Base-by-base conservation (phyloP, 2,113 vertebrate species). In the Emydocephalus ijimae region DNA sequence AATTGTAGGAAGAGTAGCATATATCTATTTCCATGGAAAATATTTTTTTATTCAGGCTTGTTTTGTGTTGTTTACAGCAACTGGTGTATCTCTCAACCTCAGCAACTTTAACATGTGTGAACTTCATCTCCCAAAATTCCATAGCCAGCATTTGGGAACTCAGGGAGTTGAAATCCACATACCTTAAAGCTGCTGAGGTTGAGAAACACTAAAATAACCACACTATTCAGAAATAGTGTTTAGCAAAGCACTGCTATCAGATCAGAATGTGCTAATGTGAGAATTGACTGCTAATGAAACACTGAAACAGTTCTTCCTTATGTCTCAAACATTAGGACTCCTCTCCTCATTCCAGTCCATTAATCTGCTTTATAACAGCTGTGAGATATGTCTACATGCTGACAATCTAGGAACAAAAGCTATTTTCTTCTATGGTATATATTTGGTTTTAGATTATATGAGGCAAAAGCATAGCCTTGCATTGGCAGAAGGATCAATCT, bases 361-460 rank as follows among this genome's bases (percentile, higher is more conserved):
- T 74, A 24, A 56, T 24, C 24, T 52, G 85, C 50, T 61, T 87
- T 11, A 34, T 8, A 61, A 50, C 29, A n/a, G 12, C 8, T 87
- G 5, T 87, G 50, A 50, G 95, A 95, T 45, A 92, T 91, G 93
- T 61, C 1, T 92, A 56, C 85, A 23, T 3, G 91, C 88, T 81
- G 85, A 90, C 93, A 95, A 92, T 91, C 54, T 48, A 57, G 91
- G 43, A 90, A 89, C 85, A 94, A 93, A n/a, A 88, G 87, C 94
- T 45, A 91, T 29, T 89, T 92, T 89, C 54, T 89, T 57, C 54
- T 29, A 9, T 87, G 93, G 94, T 95, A 91, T 5, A 91, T 55
- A 89, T 50, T 94, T 95, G 95, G 94, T 89, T 92, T n/a, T 93
- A 94, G 92, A 91, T 93, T 91, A 95, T 93, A 88, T 54, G 57